A percentile compares a stretch with the other conserved stretches of the same genome.
Evolutionary conservation across 2,888 invertebrate genomes (phyloP).

Genomic region (Fragum sueziense): DNA sequence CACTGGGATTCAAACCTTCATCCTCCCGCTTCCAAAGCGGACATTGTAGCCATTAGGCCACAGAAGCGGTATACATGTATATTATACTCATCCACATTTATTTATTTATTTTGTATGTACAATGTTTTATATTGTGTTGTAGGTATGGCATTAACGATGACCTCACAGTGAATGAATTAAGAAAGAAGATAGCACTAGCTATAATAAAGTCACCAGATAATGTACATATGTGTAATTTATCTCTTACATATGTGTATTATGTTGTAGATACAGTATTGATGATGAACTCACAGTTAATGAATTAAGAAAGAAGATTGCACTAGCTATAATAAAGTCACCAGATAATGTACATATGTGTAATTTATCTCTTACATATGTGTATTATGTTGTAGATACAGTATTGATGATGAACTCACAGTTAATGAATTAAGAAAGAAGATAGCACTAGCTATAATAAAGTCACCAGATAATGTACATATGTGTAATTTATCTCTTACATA

Average conservation of each 20-base stretch:
- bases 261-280: neutral
- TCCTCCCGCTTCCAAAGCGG: too few relatives aligned
- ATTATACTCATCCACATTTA: neutral
- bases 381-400: neutral
- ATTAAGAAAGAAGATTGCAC: conserved; percentile 66
- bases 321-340: conserved; percentile 68
- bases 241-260: neutral
- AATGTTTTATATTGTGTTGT: neutral
- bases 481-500: conserved; percentile 23
- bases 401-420: conserved; percentile 61
- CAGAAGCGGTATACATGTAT: too few relatives aligned
- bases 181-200: conserved; percentile 64
- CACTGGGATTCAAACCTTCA: too few relatives aligned
- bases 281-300: conserved; percentile 61
- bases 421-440: conserved; percentile 64
- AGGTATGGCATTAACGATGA: conserved; percentile 46
- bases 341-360: conserved; percentile 65
- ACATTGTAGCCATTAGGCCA: too few relatives aligned
- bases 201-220: conserved; percentile 67
- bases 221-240: conserved; percentile 61
- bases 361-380: neutral
- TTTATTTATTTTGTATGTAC: too few relatives aligned
- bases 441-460: conserved; percentile 68
- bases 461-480: conserved; percentile 67
- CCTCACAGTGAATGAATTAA: conserved; percentile 64